Conservation (phyloP, 2,888 invertebrate species). For the Aphodius sticticus region DNA sequence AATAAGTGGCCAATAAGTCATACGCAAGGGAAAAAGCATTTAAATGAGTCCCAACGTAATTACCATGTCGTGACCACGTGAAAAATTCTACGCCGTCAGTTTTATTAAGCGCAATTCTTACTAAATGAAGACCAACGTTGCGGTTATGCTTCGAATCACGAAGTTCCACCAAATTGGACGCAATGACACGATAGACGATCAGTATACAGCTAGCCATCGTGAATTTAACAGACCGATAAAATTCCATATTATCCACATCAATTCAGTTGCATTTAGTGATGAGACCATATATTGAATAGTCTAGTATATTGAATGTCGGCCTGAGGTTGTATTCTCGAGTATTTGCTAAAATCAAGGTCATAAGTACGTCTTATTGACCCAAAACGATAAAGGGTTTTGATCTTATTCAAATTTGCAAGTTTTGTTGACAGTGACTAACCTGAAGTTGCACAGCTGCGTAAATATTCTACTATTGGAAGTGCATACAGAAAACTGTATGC, state of each 20-base stretch:
- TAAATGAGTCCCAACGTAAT: neutral
- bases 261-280: too few relatives aligned
- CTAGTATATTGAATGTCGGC: too few relatives aligned
- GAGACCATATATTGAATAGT: too few relatives aligned
- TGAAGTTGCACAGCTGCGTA: too few relatives aligned
- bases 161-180: neutral
- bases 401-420: too few relatives aligned
- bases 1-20: conserved; percentile 4
- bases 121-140: neutral
- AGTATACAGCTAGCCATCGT: neutral
- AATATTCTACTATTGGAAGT: too few relatives aligned
- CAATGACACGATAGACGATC: conserved; percentile 12
- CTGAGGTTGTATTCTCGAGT: too few relatives aligned
- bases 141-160: neutral
- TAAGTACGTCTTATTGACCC: too few relatives aligned
- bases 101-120: neutral
- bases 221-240: neutral
- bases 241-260: neutral
- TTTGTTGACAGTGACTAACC: too few relatives aligned
- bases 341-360: too few relatives aligned
- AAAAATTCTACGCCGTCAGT: neutral
- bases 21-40: conserved; percentile 4
- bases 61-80: neutral
- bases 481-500: too few relatives aligned
- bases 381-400: too few relatives aligned